phyloP scores from a whole-genome alignment of 2,113 vertebrate genomes.

The Myxocyprinus asiaticus region DNA sequence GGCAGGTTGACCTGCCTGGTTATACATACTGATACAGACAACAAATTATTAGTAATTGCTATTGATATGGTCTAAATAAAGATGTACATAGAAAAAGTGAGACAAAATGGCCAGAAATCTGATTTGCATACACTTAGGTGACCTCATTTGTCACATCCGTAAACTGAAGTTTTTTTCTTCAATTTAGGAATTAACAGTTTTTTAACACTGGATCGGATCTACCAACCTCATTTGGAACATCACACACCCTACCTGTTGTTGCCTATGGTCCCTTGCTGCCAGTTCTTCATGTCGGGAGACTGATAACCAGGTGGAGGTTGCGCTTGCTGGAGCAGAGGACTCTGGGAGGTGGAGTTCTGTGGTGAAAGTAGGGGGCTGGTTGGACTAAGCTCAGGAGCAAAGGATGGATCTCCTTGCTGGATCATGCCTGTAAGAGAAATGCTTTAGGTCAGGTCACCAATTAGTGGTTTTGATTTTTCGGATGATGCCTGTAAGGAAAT shows the following conservation, averaged over 20 bases:
- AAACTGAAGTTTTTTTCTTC: no score
- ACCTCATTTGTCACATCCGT: no score
- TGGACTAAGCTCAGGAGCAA: conserved; percentile 86
- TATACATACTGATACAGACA: conserved; percentile 79
- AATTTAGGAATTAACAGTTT: no score
- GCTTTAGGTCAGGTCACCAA: neutral
- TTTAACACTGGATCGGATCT: no score
- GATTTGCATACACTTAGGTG: no score
- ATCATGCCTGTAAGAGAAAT: conserved; percentile 74
- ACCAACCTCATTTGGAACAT: neutral
- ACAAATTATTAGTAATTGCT: neutral
- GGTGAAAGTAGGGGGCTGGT: conserved; percentile 88
- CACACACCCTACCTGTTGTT: conserved; percentile 77
- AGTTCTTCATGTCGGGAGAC: conserved; percentile 90
- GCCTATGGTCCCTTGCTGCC: conserved; percentile 85
- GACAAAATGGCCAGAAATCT: neutral
- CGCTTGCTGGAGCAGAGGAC: conserved; percentile 85
- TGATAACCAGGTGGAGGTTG: conserved; percentile 84
- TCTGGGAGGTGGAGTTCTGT: conserved; percentile 86
- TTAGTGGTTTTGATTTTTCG: no score
- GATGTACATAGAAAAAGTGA: neutral
- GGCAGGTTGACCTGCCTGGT: conserved; percentile 78
- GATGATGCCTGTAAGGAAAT: no score
- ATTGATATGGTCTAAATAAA: no score
- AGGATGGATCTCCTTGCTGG: conserved; percentile 83